These are phyloP conservation scores for Crenuchus spilurus DNA, from an alignment of 2,797 vertebrate species.

Conservation along the genomic window DNA sequence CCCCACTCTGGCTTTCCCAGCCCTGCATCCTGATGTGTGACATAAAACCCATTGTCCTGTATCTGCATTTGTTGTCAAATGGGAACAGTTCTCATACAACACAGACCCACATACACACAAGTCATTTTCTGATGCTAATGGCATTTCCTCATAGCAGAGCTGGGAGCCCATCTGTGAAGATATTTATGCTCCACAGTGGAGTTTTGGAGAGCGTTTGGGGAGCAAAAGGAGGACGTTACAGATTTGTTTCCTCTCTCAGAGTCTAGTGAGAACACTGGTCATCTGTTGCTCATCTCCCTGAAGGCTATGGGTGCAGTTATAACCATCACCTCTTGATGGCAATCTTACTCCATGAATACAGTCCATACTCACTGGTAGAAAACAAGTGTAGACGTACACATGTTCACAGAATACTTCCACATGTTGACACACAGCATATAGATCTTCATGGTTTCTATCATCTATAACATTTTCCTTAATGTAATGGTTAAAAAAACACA, in stretches of 20 bases:
- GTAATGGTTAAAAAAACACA: too few relatives aligned
- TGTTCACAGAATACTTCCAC: background rate
- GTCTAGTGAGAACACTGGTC: constrained; percentile 14
- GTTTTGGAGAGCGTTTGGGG: constrained; percentile 1
- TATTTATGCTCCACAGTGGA: constrained; percentile 31
- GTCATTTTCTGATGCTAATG: constrained; percentile 29
- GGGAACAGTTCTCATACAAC: constrained; percentile 8
- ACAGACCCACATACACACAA: constrained; percentile 7
- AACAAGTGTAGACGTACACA: background rate
- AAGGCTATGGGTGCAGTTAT: background rate
- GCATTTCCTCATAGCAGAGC: constrained; percentile 38
- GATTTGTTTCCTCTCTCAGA: constrained; percentile 23
- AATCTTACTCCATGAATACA: constrained; percentile 31
- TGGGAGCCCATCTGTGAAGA: constrained; percentile 28
- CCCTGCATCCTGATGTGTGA: constrained; percentile 33
- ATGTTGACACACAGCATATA: background rate
- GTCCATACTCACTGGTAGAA: background rate
- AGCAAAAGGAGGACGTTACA: constrained; percentile 1
- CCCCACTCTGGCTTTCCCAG: constrained; percentile 40
- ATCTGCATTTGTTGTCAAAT: constrained; percentile 20
- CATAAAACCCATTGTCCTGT: constrained; percentile 37
- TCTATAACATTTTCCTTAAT: too few relatives aligned
- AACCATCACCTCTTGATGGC: constrained; percentile 44
- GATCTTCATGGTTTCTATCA: too few relatives aligned
- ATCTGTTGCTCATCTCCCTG: background rate